phyloP scores from a whole-genome alignment of 92 coral and sea anemone genomes.

The Virgularia gustaviana region DNA sequence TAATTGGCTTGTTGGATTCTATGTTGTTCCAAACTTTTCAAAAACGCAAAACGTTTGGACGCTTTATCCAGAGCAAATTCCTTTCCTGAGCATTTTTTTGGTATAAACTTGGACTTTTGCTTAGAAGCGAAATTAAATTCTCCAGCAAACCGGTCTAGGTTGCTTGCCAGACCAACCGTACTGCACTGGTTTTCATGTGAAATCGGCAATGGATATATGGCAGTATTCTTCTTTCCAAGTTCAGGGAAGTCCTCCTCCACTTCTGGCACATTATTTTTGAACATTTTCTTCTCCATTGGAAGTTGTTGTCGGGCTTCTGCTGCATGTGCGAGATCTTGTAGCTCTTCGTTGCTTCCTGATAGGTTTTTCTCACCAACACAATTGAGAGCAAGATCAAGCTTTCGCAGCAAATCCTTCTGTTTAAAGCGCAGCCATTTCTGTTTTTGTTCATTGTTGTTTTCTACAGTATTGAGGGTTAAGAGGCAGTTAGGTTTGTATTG shows the following conservation, averaged over 20 bases:
- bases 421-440: constrained; percentile 15
- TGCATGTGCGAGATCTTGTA: constrained; percentile 1
- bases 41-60: constrained; percentile 42
- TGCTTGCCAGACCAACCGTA: too few relatives aligned
- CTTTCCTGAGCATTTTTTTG: constrained; percentile 21
- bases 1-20: constrained; percentile 32
- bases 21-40: constrained; percentile 36
- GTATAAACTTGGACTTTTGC: constrained; percentile 22
- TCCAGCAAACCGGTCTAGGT: constrained; percentile 34
- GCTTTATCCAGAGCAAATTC: constrained; percentile 41
- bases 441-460: constrained; percentile 14
- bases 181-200: too few relatives aligned
- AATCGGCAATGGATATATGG: constrained; percentile 36
- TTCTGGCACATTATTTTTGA: constrained; percentile 22
- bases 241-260: constrained; percentile 17
- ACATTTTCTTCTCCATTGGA: neutral
- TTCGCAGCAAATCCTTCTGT: neutral
- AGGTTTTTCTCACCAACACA: too few relatives aligned
- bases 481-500: too few relatives aligned
- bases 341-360: neutral
- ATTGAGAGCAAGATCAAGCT: constrained; percentile 24
- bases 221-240: constrained; percentile 17
- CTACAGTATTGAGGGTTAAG: too few relatives aligned
- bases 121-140: constrained; percentile 27
- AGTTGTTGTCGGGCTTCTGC: neutral